Base-by-base conservation (phyloP, 2,888 invertebrate species). In the Melieria crassipennis region DNA sequence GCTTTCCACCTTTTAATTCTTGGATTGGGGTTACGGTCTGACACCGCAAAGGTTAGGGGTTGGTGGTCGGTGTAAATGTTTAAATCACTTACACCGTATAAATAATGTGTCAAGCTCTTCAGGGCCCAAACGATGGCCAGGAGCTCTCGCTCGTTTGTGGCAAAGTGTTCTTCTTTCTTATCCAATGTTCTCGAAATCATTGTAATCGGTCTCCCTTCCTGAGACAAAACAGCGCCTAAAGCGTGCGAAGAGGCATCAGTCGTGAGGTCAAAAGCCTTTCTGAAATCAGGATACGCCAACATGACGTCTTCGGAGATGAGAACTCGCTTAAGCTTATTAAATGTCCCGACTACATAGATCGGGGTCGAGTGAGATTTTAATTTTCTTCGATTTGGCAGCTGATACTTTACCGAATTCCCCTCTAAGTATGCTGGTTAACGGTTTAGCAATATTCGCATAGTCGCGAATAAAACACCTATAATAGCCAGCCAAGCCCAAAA, bases 1-100 rank as follows among this genome's bases (percentile, higher is more conserved):
- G 30, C 5, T 6, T 48, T 61, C 61, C 64, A 50, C 42, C 64
- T 64, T 11, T 65, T 65, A 55, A 65, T 65, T 65, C 56, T 55
- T 56, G 65, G 46, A n/a, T 56, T 65, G 1, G 45, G 65, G 13
- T 65, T 65, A 6, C 65, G 55, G 42, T 65, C 56, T 4, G 65
- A 65, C 43, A 56, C 55, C 11, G 56, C 64, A 43, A 55, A 65
- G 10, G 55, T 65, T 56, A 65, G 56, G 13, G 45, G 55, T 45
- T 60, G 11, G 13, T 60, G 60, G 46, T 60, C 45, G 5, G 45
- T 60, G 11, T 60, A 60, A 45, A 65, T 65, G 65, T 55, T 65
- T n/a, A 56, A 43, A 9, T 65, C 43, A 42, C 45, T 65, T 9
- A 56, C 65, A 4, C 65, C n/a, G n/a, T 65, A 65, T 13, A 63